phyloP scores from a whole-genome alignment of 2,797 vertebrate genomes.

The Neostethus bicornis region DNA sequence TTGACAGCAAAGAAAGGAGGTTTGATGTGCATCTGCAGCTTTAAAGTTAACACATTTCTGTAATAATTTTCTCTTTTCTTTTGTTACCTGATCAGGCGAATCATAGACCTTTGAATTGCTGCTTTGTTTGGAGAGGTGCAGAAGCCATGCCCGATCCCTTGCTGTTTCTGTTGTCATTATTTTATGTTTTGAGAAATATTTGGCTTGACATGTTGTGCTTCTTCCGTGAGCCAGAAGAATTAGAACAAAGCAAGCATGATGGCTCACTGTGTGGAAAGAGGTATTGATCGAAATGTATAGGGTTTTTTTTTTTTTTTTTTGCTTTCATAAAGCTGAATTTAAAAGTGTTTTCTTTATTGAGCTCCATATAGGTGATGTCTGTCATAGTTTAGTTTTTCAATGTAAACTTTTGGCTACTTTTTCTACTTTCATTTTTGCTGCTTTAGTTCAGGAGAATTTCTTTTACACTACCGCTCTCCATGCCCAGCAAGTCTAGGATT shows the following conservation, averaged over 20 bases:
- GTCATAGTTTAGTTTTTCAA: no score
- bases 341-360: slow-evolving; percentile 40
- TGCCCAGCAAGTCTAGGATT: no score
- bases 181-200: slow-evolving; percentile 71
- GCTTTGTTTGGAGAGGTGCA: slow-evolving; percentile 49
- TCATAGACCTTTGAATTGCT: slow-evolving; percentile 57
- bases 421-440: no score
- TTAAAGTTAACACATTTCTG: slow-evolving; percentile 29
- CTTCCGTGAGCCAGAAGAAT: slow-evolving; percentile 58
- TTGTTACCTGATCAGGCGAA: slow-evolving; percentile 38
- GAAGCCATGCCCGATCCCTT: slow-evolving; percentile 35
- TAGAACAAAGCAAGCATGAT: slow-evolving; percentile 70
- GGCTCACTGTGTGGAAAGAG: slow-evolving; percentile 45
- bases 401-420: no score
- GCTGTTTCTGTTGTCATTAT: slow-evolving; percentile 70
- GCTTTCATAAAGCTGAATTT: slow-evolving; percentile 26
- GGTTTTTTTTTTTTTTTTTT: no score
- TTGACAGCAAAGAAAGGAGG: background rate
- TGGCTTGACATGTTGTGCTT: slow-evolving; percentile 75
- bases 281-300: slow-evolving; percentile 61
- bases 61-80: slow-evolving; percentile 23
- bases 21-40: slow-evolving; percentile 15
- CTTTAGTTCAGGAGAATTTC: no score
- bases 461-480: no score
- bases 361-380: no score